Percentiles rank a stretch among this genome's conserved stretches.
phyloP scores from a whole-genome alignment of 2,888 invertebrate genomes.

The Apantesis nais region DNA sequence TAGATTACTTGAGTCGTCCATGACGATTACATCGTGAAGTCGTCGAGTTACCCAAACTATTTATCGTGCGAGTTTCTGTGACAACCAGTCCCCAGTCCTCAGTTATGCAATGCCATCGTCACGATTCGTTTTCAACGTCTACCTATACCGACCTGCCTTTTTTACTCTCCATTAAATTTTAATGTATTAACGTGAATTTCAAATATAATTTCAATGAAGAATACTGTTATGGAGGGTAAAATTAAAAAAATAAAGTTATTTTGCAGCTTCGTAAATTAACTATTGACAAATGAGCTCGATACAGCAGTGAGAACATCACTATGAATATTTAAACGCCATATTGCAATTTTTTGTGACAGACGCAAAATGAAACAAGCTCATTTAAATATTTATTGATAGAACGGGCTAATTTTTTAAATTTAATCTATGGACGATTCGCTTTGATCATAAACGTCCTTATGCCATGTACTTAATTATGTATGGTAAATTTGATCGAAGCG shows the following conservation, averaged over 20 bases:
- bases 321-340: constrained; percentile 7
- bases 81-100: neutral
- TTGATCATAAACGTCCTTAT: neutral
- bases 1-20: neutral
- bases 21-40: neutral
- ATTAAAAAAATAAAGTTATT: neutral
- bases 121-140: constrained; percentile 2
- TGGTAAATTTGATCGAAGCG: neutral
- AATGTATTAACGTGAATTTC: neutral
- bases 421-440: neutral
- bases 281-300: neutral
- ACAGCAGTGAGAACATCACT: neutral
- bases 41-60: constrained; percentile 9
- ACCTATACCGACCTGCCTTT: neutral
- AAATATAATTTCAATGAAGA: neutral
- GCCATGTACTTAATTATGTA: neutral
- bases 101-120: constrained; percentile 5
- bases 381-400: neutral
- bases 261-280: neutral
- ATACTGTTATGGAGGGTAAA: neutral
- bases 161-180: neutral
- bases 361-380: neutral
- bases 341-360: neutral
- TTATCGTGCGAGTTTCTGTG: constrained; percentile 12
- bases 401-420: neutral